phyloP scores from a whole-genome alignment of 2,113 vertebrate genomes.

The Fulmarus glacialis region DNA sequence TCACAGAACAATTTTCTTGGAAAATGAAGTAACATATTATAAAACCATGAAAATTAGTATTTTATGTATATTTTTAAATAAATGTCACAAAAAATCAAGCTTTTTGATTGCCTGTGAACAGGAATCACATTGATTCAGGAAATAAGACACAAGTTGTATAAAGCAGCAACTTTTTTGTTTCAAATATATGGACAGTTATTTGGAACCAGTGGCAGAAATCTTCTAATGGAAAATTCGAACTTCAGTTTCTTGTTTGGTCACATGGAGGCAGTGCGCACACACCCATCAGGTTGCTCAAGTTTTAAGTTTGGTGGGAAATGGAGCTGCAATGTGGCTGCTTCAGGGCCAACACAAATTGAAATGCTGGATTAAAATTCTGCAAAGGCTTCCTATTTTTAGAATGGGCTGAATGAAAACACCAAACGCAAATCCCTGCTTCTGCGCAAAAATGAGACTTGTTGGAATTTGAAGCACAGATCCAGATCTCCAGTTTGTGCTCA shows the following conservation, averaged over 20 bases:
- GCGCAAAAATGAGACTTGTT: neutral
- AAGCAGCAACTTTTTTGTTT: neutral
- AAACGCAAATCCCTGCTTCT: neutral
- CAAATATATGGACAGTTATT: neutral
- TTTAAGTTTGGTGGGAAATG: neutral
- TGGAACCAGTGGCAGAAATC: neutral
- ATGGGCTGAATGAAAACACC: neutral
- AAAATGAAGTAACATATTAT: neutral
- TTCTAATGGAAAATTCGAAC: neutral
- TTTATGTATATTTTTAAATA: neutral
- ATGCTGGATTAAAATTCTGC: neutral
- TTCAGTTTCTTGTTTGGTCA: neutral
- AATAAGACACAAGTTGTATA: neutral
- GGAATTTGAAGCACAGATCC: neutral
- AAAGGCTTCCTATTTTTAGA: neutral
- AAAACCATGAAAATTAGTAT: neutral
- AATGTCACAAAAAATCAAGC: neutral
- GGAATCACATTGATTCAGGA: neutral
- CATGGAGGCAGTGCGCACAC: neutral
- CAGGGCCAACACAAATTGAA: neutral
- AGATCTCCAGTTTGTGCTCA: neutral
- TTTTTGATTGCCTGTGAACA: neutral
- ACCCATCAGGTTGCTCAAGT: neutral
- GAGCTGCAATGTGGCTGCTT: neutral
- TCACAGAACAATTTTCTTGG: neutral